A percentile compares a stretch with the other conserved stretches of the same genome.
phyloP scores from a whole-genome alignment of 2,797 vertebrate genomes.

The Pygocentrus nattereri region DNA sequence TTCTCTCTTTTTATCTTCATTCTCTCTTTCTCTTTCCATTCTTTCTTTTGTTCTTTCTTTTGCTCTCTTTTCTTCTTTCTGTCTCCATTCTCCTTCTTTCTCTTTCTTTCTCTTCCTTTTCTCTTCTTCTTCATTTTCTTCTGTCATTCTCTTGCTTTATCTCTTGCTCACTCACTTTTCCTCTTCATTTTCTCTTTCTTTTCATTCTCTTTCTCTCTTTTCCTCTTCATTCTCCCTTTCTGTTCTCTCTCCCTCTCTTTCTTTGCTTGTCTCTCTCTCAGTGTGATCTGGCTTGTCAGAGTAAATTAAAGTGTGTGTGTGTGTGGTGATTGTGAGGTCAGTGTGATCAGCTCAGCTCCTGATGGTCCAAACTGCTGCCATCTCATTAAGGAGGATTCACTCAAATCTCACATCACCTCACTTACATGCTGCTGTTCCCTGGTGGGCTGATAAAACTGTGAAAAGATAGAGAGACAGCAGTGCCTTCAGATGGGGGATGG shows the following conservation, averaged over 20 bases:
- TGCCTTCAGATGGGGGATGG: constrained; percentile 69
- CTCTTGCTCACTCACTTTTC: neutral
- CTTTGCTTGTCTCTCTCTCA: constrained; percentile 37
- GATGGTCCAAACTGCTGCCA: constrained; percentile 65
- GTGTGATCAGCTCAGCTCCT: constrained; percentile 62
- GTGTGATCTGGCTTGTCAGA: constrained; percentile 45
- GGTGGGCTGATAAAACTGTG: constrained; percentile 19
- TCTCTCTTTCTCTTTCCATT: too few species aligned
- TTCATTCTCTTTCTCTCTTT: too few species aligned
- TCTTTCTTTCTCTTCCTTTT: neutral
- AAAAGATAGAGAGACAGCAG: neutral
- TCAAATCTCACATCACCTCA: constrained; percentile 62
- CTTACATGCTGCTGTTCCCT: constrained; percentile 30
- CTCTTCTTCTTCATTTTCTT: neutral
- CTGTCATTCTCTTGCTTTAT: neutral
- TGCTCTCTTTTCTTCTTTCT: too few species aligned
- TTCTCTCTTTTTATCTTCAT: too few species aligned
- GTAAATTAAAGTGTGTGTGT: constrained; percentile 59
- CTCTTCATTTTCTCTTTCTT: too few species aligned
- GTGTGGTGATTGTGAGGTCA: constrained; percentile 66
- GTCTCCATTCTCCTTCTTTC: neutral
- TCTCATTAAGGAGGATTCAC: constrained; percentile 70
- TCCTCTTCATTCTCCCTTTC: neutral
- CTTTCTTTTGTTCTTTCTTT: neutral
- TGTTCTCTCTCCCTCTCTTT: neutral